Conservation (phyloP, 2,888 invertebrate species). For the Zygothrica quintamaculata region DNA sequence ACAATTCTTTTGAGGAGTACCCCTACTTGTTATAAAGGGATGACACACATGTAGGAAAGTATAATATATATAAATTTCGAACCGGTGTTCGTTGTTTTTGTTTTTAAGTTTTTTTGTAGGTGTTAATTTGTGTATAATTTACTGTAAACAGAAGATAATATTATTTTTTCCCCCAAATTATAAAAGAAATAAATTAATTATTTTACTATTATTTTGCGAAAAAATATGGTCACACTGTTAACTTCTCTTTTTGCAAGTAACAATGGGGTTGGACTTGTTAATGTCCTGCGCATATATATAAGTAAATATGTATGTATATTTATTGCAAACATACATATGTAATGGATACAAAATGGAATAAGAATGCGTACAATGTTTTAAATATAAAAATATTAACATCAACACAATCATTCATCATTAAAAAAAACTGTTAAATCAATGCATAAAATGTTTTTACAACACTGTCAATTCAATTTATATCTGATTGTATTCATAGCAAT, state of each 20-base stretch:
- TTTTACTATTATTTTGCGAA: too few species aligned
- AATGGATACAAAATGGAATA: not conserved
- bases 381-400: not conserved
- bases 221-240: not conserved
- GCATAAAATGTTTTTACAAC: slow-evolving; percentile 13
- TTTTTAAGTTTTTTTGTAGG: too few species aligned
- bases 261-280: not conserved
- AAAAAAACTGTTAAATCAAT: not conserved
- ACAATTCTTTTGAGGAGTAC: too few species aligned
- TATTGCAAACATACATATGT: not conserved
- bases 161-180: too few species aligned
- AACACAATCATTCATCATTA: not conserved
- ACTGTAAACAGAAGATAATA: too few species aligned
- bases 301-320: not conserved
- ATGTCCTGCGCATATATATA: not conserved
- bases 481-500: slow-evolving; percentile 2
- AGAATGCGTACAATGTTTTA: not conserved
- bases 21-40: too few species aligned
- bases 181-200: not conserved
- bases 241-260: too few species aligned
- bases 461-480: slow-evolving; percentile 7
- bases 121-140: too few species aligned
- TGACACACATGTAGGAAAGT: too few species aligned
- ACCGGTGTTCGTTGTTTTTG: too few species aligned
- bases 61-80: too few species aligned